Conservation (phyloP, 2,888 invertebrate genomes). For the Liposcelis brunnea region DNA sequence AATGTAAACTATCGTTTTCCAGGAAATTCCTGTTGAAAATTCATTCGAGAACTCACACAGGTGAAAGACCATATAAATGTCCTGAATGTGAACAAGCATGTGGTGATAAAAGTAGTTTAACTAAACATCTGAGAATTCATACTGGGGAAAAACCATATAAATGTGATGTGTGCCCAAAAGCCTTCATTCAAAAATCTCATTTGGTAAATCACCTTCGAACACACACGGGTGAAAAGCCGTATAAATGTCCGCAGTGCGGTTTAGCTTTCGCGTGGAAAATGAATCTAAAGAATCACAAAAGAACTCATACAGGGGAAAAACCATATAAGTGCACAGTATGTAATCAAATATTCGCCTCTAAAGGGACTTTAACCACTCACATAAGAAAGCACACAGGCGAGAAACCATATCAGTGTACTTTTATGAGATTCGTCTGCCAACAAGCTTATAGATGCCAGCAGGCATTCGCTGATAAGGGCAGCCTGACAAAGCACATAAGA, state of each 20-base stretch:
- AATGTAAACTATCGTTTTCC: constrained; percentile 3
- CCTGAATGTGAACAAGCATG: constrained; percentile 1
- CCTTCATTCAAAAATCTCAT: constrained; percentile 6
- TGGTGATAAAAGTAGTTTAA: constrained; percentile 6
- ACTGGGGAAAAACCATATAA: constrained; percentile 6
- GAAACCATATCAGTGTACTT: constrained; percentile 9
- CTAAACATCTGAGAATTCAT: too few species aligned
- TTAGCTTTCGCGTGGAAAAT: not conserved
- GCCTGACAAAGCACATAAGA: constrained; percentile 3
- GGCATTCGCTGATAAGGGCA: constrained; percentile 1
- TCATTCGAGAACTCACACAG: not conserved
- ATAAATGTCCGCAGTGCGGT: too few species aligned
- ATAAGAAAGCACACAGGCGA: constrained; percentile 7
- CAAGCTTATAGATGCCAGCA: not conserved
- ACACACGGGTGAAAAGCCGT: too few species aligned
- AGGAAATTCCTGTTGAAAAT: constrained; percentile 1
- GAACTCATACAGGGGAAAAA: constrained; percentile 8
- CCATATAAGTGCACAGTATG: constrained; percentile 8
- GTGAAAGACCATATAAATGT: not conserved
- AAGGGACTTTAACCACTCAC: constrained; percentile 4
- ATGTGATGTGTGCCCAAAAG: not conserved
- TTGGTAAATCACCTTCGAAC: not conserved
- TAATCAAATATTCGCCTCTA: not conserved
- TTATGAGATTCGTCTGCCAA: not conserved
- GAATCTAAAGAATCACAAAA: not conserved